A percentile compares a stretch with the other conserved stretches of the same genome.
Conservation (phyloP, 92 coral and sea anemone genomes). For the Porites cylindrica region DNA sequence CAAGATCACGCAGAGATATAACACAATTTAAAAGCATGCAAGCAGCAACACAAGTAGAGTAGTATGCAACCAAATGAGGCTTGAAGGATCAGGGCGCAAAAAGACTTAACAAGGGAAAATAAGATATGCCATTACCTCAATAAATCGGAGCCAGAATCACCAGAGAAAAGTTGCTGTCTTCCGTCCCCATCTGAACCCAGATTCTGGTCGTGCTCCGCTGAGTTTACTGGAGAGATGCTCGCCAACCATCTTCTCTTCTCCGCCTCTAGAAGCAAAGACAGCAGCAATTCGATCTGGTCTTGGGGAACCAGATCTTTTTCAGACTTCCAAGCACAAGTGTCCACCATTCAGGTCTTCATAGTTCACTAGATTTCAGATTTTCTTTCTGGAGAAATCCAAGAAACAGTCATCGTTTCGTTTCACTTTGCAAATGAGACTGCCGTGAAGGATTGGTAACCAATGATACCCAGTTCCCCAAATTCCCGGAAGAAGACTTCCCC, state of each 20-base stretch:
- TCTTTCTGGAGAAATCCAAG: not conserved
- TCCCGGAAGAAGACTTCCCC: too few relatives aligned
- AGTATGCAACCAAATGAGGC: not conserved
- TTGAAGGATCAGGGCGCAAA: not conserved
- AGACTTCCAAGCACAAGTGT: slow-evolving; percentile 62
- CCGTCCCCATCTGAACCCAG: slow-evolving; percentile 2
- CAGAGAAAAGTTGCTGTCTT: not conserved
- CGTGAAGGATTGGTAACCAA: slow-evolving; percentile 37
- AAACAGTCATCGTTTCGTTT: not conserved
- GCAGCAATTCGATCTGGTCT: slow-evolving; percentile 49
- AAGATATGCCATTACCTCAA: slow-evolving; percentile 6
- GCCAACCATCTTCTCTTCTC: slow-evolving; percentile 69
- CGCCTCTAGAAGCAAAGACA: slow-evolving; percentile 65
- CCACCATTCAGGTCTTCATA: slow-evolving; percentile 47
- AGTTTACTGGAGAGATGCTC: slow-evolving; percentile 65
- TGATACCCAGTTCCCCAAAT: too few relatives aligned
- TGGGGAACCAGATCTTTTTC: slow-evolving; percentile 51
- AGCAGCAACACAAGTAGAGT: too few relatives aligned
- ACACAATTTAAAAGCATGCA: too few relatives aligned
- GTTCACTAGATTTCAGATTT: not conserved
- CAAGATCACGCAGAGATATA: too few relatives aligned
- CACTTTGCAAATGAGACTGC: not conserved
- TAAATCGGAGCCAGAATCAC: slow-evolving; percentile 21
- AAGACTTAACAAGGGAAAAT: not conserved
- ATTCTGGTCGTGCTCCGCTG: slow-evolving; percentile 10